A percentile compares a stretch with the other conserved stretches of the same genome.
These are phyloP conservation scores for Sepiola atlantica DNA, from an alignment of 2,888 invertebrate genomes.

Conservation along the genomic window DNA sequence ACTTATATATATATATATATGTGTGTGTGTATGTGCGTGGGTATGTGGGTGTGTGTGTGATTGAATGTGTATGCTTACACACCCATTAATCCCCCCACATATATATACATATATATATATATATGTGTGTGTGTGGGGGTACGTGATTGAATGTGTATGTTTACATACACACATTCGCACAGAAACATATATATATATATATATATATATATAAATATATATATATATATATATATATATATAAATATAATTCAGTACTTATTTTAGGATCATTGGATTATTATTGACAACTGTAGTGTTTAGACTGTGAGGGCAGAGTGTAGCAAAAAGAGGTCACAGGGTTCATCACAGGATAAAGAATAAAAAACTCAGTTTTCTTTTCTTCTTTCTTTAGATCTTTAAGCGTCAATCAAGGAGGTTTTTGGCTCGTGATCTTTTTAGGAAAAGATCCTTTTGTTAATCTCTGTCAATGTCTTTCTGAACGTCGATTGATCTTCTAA, in stretches of 20 bases:
- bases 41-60: too few species aligned
- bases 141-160: neutral
- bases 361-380: neutral
- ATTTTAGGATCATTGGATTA: neutral
- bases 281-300: neutral
- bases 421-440: neutral
- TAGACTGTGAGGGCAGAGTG: neutral
- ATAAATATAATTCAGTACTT: neutral
- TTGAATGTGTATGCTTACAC: too few species aligned
- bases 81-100: too few species aligned
- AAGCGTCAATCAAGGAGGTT: neutral
- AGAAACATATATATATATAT: neutral
- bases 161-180: neutral
- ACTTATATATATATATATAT: too few species aligned
- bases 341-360: neutral
- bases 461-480: neutral
- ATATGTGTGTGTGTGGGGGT: too few species aligned
- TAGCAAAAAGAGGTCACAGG: neutral
- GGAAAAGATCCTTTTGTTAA: neutral
- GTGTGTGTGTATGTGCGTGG: too few species aligned
- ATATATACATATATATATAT: too few species aligned
- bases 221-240: neutral
- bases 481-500: neutral
- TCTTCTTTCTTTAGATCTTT: neutral
- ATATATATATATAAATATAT: neutral